Conservation (phyloP, 2,888 invertebrate species). For the Hololepta plana region DNA sequence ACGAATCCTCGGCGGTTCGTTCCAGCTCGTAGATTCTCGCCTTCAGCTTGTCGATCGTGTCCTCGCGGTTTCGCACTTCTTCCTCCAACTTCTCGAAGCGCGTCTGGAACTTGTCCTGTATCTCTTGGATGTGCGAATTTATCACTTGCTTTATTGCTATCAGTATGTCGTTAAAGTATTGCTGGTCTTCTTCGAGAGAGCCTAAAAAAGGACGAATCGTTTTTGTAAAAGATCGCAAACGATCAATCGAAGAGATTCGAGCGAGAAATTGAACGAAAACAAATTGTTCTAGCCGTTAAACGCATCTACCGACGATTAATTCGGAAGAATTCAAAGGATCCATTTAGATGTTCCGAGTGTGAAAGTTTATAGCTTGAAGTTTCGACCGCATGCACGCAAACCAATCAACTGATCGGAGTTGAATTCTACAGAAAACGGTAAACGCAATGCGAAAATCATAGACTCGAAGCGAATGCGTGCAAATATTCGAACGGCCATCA, state of each 20-base stretch:
- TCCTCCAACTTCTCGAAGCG: conserved; percentile 60
- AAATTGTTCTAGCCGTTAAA: too few relatives aligned
- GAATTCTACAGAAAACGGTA: too few relatives aligned
- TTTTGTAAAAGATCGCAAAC: not conserved
- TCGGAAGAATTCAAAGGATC: too few relatives aligned
- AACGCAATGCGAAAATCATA: too few relatives aligned
- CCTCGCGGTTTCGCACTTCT: conserved; percentile 65
- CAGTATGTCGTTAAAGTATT: conserved; percentile 64
- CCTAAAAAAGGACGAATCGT: conserved; percentile 28
- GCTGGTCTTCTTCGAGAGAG: conserved; percentile 50
- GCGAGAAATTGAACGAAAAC: too few relatives aligned
- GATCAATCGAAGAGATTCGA: not conserved
- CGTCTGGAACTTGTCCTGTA: conserved; percentile 51
- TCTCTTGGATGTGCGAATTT: conserved; percentile 51
- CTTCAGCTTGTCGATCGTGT: conserved; percentile 62
- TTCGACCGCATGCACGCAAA: too few relatives aligned
- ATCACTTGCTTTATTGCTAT: conserved; percentile 64
- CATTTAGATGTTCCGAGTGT: too few relatives aligned
- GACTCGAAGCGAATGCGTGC: too few relatives aligned
- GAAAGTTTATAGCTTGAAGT: too few relatives aligned
- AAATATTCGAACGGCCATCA: too few relatives aligned
- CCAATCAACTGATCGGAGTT: too few relatives aligned
- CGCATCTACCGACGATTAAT: too few relatives aligned
- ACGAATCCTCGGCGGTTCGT: conserved; percentile 21
- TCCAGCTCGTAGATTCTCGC: conserved; percentile 52